These are phyloP conservation scores for Mustelus asterias DNA, from an alignment of 2,113 vertebrate species.

Conservation along the genomic window DNA sequence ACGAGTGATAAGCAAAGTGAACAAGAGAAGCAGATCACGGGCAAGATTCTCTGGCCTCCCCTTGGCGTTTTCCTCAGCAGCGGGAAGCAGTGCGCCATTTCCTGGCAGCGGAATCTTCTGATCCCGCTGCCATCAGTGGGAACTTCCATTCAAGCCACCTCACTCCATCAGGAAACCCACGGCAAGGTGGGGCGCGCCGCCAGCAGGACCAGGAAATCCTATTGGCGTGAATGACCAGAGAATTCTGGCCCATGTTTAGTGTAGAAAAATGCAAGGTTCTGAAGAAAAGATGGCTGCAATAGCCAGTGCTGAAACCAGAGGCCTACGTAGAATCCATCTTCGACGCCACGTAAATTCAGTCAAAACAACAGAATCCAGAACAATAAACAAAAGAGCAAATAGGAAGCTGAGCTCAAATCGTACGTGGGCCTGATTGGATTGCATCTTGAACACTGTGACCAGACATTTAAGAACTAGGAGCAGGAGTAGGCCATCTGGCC, in stretches of 20 bases:
- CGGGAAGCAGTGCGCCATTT: no score
- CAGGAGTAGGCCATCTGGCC: no score
- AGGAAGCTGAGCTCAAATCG: not conserved
- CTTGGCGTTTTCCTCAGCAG: no score
- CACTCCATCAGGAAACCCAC: no score
- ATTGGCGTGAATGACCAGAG: no score
- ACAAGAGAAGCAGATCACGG: not conserved
- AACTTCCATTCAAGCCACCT: no score
- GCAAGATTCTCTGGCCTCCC: no score
- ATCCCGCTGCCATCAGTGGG: no score
- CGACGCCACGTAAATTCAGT: not conserved
- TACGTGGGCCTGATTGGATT: not conserved
- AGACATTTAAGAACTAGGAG: not conserved
- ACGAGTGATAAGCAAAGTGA: not conserved
- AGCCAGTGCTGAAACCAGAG: not conserved
- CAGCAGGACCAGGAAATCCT: no score
- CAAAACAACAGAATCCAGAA: not conserved
- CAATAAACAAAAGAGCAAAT: not conserved
- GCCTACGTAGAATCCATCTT: not conserved
- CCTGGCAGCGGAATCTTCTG: no score
- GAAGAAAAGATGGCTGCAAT: not conserved
- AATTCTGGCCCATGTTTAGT: not conserved
- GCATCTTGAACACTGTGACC: not conserved
- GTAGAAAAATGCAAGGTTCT: not conserved
- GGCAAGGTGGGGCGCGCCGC: no score